Evolutionary conservation across 2,113 vertebrate genomes (phyloP), one percentile per base, ranked within the genome.

Genomic region (Hystrix cristata): DNA sequence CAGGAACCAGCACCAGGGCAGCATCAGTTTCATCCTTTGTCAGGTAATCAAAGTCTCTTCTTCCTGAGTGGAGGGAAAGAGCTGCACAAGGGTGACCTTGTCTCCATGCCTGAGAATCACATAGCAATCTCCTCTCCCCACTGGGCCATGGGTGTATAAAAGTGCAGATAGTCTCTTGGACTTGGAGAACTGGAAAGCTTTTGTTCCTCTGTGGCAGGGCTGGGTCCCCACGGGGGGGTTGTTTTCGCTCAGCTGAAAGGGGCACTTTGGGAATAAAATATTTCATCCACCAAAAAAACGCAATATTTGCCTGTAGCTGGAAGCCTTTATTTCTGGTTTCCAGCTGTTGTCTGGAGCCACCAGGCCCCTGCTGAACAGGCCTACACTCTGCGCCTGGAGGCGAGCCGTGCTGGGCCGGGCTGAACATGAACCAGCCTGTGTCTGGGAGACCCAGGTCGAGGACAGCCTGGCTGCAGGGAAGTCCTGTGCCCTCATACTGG

Each of bases 11-110:
- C 48, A 9, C 80, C 76, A 55, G 82, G 74, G 55, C 38, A 29
- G 80, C 71, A 0, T 31, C 34, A 16, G 91, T 84, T 34, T 31
- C 86, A 1, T 78, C 87, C 71, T 95, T 38, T 91, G 91, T 96
- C 89, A 83, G 78, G 25, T 79, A 60, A n/a, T 62, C 92, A 59
- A 80, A 95, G 93, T n/a, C 81, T 53, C 43, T 83, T 94, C 96
- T 83, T 94, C 87, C 92, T 34, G 55, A 11, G 34, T 51, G 72
- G 55, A 71, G 34, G 12, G 57, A 97, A 85, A 88, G 87, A 64
- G 92, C 87, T 48, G 71, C 80, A 96, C 96, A 91, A 96, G 90
- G 71, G 80, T 93, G 84, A 98, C 95, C 95, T 96, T 96, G 96
- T 98, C 94, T 92, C 60, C 27, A 38, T 34, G 87, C 90, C 78